phyloP scores from a whole-genome alignment of 1,140 invertebrate species.

The Drosophila tropicalis region DNA sequence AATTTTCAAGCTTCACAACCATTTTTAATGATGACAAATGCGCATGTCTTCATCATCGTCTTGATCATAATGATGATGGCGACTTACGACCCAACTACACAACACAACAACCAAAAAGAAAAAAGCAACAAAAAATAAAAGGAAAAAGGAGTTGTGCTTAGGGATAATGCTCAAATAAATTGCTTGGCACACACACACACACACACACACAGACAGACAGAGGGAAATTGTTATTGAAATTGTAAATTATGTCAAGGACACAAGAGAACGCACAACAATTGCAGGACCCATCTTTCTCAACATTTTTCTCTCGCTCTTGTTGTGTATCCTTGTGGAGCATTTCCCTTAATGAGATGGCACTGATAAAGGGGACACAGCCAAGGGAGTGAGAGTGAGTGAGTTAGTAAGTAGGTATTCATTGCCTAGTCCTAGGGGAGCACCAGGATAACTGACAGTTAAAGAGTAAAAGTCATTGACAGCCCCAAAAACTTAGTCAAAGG shows the following conservation, averaged over 20 bases:
- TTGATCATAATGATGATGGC: constrained; percentile 58
- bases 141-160: constrained; percentile 49
- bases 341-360: constrained; percentile 35
- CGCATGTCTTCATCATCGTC: constrained; percentile 36
- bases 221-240: constrained; percentile 69
- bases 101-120: not conserved
- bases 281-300: not conserved
- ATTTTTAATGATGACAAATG: constrained; percentile 78
- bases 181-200: constrained; percentile 32
- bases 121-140: not conserved
- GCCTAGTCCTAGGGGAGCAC: constrained; percentile 44
- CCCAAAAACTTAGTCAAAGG: constrained; percentile 38
- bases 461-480: constrained; percentile 72
- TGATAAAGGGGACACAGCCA: constrained; percentile 3
- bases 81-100: constrained; percentile 44
- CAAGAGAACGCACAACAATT: constrained; percentile 20
- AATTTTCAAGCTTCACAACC: constrained; percentile 61
- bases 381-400: not conserved
- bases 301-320: not conserved
- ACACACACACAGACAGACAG: constrained; percentile 22
- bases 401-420: constrained; percentile 2
- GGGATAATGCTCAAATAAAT: constrained; percentile 71
- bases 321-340: not conserved
- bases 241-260: constrained; percentile 81
- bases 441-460: constrained; percentile 67